phyloP scores from a whole-genome alignment of 2,888 invertebrate species.

The Pteria penguin region DNA sequence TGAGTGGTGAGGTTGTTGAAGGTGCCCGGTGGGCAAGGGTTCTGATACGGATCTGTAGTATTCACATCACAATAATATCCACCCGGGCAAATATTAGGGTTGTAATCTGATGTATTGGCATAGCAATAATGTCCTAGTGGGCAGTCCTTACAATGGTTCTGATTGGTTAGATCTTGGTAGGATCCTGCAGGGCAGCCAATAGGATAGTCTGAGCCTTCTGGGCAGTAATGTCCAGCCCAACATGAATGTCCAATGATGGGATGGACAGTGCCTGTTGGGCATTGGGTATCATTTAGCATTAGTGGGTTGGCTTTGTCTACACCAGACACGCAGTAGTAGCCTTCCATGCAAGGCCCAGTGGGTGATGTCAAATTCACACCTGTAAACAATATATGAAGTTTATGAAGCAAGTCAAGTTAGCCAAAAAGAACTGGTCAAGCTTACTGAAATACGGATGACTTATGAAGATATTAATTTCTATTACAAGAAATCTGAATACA shows the following conservation, averaged over 20 bases:
- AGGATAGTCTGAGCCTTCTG: conserved; percentile 70
- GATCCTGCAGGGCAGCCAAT: conserved; percentile 75
- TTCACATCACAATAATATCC: conserved; percentile 71
- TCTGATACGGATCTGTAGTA: conserved; percentile 64
- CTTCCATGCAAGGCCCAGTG: conserved; percentile 67
- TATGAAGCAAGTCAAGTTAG: too few relatives aligned
- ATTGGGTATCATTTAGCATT: conserved; percentile 72
- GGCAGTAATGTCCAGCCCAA: conserved; percentile 73
- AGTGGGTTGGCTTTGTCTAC: conserved; percentile 72
- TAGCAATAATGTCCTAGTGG: conserved; percentile 75
- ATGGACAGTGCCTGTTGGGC: conserved; percentile 73
- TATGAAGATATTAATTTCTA: too few relatives aligned
- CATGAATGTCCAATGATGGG: conserved; percentile 76
- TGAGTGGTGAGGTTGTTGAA: conserved; percentile 68
- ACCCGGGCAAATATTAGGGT: conserved; percentile 68
- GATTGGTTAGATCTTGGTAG: conserved; percentile 74
- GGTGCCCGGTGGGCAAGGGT: conserved; percentile 71
- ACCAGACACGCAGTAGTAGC: conserved; percentile 73
- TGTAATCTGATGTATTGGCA: conserved; percentile 74
- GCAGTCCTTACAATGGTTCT: conserved; percentile 71
- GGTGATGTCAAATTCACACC: conserved; percentile 69
- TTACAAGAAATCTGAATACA: too few relatives aligned
- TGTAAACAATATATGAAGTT: too few relatives aligned
- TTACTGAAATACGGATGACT: too few relatives aligned
- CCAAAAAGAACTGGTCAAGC: too few relatives aligned